Evolutionary conservation across 2,888 invertebrate species (phyloP).

Genomic region (Griposia aprilina): DNA sequence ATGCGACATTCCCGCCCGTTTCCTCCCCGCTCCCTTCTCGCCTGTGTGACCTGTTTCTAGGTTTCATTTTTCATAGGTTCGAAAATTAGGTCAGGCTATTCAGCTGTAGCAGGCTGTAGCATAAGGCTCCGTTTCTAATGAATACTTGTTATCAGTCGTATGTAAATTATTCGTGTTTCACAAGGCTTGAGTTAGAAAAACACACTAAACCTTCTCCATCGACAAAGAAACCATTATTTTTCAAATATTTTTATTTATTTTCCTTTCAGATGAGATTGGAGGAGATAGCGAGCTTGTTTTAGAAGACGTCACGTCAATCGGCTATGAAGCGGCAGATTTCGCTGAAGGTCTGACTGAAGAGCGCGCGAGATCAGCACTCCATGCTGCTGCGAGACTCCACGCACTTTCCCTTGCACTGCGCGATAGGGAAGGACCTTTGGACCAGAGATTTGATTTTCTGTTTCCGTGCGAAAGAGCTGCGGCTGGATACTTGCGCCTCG

Average conservation of each 20-base stretch:
- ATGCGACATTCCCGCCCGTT: slow-evolving; percentile 49
- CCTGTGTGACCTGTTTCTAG: slow-evolving; percentile 66
- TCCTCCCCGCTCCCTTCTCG: slow-evolving; percentile 40
- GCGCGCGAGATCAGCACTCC: slow-evolving; percentile 93
- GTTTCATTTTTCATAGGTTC: slow-evolving; percentile 56
- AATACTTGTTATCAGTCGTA: neutral
- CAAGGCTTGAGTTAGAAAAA: neutral
- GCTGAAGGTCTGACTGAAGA: slow-evolving; percentile 92
- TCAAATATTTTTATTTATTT: slow-evolving; percentile 22
- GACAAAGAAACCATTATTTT: neutral
- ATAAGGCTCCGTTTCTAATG: neutral
- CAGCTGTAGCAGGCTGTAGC: slow-evolving; percentile 14
- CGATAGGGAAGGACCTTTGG: slow-evolving; percentile 87
- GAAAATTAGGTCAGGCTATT: slow-evolving; percentile 63
- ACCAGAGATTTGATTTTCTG: slow-evolving; percentile 91
- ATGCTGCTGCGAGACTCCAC: slow-evolving; percentile 93
- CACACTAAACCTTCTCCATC: neutral
- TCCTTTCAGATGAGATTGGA: slow-evolving; percentile 85
- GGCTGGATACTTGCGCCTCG: slow-evolving; percentile 94
- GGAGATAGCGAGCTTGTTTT: slow-evolving; percentile 92
- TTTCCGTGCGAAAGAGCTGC: slow-evolving; percentile 95
- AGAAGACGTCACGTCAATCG: slow-evolving; percentile 93
- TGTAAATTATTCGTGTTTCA: neutral
- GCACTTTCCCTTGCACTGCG: slow-evolving; percentile 92
- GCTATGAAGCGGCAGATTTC: slow-evolving; percentile 92